Base-by-base conservation (phyloP, 2,113 vertebrate genomes). In the Donacobius atricapilla region DNA sequence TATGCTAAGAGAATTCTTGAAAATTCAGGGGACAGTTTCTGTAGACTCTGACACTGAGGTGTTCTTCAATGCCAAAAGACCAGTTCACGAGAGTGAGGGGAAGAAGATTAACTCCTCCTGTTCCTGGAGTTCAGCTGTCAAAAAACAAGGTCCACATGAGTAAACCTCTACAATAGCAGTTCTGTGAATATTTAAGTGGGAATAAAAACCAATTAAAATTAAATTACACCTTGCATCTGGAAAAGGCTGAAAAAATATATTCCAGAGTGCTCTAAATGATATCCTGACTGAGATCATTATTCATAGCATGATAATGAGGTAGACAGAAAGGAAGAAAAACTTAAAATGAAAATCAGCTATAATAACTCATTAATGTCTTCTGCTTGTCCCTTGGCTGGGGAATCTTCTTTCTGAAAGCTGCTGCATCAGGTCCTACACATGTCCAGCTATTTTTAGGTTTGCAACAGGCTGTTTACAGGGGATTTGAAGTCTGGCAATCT, bases 401-500 rank as follows among this genome's bases (percentile, higher is more conserved):
- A 95, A 84, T 90, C 86, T 73, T 90, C 83, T 65, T 89, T 93
- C 88, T 86, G 73, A 93, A 96, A 94, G 92, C 86, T 96, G 90
- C 83, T 96, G 83, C 88, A 94, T 95, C 90, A 96, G 83, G 94
- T 96, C 66, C 69, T 95, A 89, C 96, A 95, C 94, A 94, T 96
- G 90, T 89, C 80, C 85, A 71, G 90, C 89, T 97, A 97, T 97
- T 96, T 97, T 96, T 97, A 97, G 96, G 42, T 83, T 83, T 87
- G 83, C 76, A 95, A 83, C 90, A 93, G 90, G 92, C 96, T 96
- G 94, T 96, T 97, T 97, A 97, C 94, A 83, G 66, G 76, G 88
- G 90, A 97, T 96, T 95, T 94, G 93, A 92, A 96, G 96, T 97
- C 96, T 97, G 94, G 96, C 92, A 96, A 84, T 95, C 83, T 79